Conservation (phyloP, 2,797 vertebrate species). For the Karalla daura region DNA sequence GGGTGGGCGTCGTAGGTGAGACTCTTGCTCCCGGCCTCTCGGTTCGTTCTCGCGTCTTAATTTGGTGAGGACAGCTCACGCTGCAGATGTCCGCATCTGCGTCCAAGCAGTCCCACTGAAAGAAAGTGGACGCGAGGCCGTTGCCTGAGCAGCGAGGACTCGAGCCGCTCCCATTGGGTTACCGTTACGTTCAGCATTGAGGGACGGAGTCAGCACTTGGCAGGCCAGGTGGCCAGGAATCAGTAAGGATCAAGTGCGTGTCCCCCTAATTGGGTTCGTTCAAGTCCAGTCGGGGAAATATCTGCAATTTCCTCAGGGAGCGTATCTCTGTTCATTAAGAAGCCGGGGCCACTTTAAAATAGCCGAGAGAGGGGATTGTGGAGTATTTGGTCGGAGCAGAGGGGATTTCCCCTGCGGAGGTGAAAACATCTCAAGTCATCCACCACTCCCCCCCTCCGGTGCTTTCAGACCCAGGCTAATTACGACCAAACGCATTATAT, state of each 20-base stretch:
- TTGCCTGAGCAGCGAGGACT: constrained; percentile 20
- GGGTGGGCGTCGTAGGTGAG: too few relatives aligned
- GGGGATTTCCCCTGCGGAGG: constrained; percentile 10
- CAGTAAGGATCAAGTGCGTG: constrained; percentile 50
- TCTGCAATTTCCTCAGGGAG: constrained; percentile 36
- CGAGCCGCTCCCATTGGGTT: constrained; percentile 22
- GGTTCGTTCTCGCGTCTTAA: too few relatives aligned
- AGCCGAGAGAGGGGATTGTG: constrained; percentile 5
- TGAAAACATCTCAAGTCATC: constrained; percentile 27
- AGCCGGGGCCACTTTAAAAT: constrained; percentile 12
- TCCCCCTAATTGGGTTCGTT: constrained; percentile 63
- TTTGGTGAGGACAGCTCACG: too few relatives aligned
- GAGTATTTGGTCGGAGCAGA: constrained; percentile 15
- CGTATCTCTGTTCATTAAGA: constrained; percentile 5
- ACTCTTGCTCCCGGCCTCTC: too few relatives aligned
- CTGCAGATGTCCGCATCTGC: too few relatives aligned
- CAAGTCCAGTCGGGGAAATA: constrained; percentile 40
- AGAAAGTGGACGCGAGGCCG: too few relatives aligned
- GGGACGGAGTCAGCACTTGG: constrained; percentile 40
- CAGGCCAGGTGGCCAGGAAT: constrained; percentile 31
- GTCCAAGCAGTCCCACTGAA: too few relatives aligned
- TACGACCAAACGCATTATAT: constrained; percentile 1
- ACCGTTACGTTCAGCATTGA: constrained; percentile 23
- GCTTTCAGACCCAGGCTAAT: constrained; percentile 7
- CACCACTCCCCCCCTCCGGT: constrained; percentile 1